Conservation (phyloP, 2,113 vertebrate species). For the Gila orcuttii region DNA sequence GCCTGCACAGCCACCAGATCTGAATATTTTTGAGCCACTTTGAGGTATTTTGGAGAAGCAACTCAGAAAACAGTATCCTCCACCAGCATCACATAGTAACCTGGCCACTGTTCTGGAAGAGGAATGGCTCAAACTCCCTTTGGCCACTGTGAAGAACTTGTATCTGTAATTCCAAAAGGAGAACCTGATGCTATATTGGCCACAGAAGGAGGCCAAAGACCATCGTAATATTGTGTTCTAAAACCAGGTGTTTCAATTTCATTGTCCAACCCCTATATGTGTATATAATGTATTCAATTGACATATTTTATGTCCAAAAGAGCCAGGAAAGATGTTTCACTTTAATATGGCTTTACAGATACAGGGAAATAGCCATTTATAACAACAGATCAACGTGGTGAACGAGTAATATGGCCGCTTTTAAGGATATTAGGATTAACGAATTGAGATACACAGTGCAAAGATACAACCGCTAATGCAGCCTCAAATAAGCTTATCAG, state of each 20-base stretch:
- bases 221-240: not conserved
- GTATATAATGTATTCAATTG: not conserved
- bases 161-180: no score
- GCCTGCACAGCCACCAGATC: no score
- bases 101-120: no score
- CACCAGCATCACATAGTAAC: no score
- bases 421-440: conserved; percentile 37
- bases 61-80: no score
- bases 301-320: not conserved
- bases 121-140: no score
- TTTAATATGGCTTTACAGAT: not conserved
- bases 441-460: not conserved
- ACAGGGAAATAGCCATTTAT: not conserved
- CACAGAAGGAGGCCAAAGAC: not conserved
- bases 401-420: not conserved
- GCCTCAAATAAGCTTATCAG: conserved; percentile 29
- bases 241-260: no score
- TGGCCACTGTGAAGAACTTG: no score
- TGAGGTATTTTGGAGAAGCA: no score
- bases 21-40: no score
- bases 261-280: no score
- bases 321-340: not conserved
- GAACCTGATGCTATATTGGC: no score
- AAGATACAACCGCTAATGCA: conserved; percentile 24
- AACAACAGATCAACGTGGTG: not conserved